These are phyloP conservation scores for Hippocampus mohnikei DNA, from an alignment of 2,113 vertebrate species.

Conservation along the genomic window DNA sequence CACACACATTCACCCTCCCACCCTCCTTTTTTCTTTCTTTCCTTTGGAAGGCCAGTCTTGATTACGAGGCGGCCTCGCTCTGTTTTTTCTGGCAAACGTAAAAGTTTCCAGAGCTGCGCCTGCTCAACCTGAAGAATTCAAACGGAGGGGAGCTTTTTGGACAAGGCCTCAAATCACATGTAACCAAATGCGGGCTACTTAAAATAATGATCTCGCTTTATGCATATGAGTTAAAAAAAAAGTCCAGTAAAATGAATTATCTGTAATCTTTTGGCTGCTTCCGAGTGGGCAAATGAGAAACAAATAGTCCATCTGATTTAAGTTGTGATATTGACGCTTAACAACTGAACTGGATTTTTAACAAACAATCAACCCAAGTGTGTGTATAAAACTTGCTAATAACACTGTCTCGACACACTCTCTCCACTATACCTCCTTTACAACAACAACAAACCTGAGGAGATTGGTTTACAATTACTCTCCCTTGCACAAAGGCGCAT, in stretches of 20 bases:
- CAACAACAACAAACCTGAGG: background rate
- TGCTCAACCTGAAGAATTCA: slow-evolving; percentile 27
- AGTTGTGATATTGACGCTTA: slow-evolving; percentile 5
- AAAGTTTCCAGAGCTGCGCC: slow-evolving; percentile 64
- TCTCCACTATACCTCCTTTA: background rate
- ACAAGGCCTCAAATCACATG: slow-evolving; percentile 17
- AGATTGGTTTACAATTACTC: slow-evolving; percentile 1
- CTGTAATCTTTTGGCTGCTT: slow-evolving; percentile 19
- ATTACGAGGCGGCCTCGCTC: slow-evolving; percentile 58
- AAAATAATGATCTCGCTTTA: slow-evolving; percentile 22
- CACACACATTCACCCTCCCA: slow-evolving; percentile 70
- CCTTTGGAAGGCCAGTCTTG: slow-evolving; percentile 44
- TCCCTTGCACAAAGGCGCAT: slow-evolving; percentile 17
- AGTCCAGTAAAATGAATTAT: slow-evolving; percentile 28
- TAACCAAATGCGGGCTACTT: slow-evolving; percentile 1
- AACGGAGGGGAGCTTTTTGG: slow-evolving; percentile 26
- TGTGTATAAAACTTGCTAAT: background rate
- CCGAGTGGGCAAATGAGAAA: slow-evolving; percentile 28
- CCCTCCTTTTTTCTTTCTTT: slow-evolving; percentile 25
- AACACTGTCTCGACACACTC: background rate
- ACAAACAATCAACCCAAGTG: background rate
- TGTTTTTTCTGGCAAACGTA: slow-evolving; percentile 63
- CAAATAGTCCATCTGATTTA: slow-evolving; percentile 35
- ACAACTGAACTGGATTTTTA: background rate
- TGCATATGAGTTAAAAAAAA: slow-evolving; percentile 27